These are phyloP conservation scores for Oscheius myriophilus DNA, from an alignment of 2,888 invertebrate genomes.

Conservation along the genomic window DNA sequence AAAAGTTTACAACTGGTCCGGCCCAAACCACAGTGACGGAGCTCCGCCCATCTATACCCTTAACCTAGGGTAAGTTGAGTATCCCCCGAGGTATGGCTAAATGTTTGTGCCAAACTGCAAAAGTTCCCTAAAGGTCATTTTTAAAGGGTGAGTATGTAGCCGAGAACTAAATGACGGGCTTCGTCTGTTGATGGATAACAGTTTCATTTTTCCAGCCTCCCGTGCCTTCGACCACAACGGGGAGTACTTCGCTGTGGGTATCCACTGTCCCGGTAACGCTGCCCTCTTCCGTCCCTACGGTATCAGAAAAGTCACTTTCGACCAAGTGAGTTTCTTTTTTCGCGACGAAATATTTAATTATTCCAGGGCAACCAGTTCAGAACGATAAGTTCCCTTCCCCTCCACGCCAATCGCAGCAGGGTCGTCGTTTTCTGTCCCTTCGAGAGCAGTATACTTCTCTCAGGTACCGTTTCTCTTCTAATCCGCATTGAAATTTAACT, in stretches of 20 bases:
- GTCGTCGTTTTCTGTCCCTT: constrained; percentile 31
- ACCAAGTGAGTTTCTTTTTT: not conserved
- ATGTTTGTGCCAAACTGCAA: too few relatives aligned
- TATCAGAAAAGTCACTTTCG: not conserved
- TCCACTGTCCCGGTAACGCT: not conserved
- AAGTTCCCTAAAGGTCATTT: too few relatives aligned
- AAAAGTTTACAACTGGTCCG: too few relatives aligned
- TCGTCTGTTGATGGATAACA: not conserved
- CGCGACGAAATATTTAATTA: too few relatives aligned
- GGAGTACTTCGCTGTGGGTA: constrained; percentile 17
- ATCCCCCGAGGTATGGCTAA: too few relatives aligned
- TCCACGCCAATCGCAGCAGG: constrained; percentile 16
- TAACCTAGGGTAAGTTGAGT: too few relatives aligned
- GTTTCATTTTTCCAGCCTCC: constrained; percentile 11
- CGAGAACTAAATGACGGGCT: too few relatives aligned
- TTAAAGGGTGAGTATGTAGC: too few relatives aligned
- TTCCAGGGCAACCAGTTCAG: too few relatives aligned
- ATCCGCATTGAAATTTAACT: not conserved
- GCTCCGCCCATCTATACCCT: too few relatives aligned
- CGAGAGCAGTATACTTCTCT: constrained; percentile 21
- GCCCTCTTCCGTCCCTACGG: not conserved
- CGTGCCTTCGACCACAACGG: constrained; percentile 31
- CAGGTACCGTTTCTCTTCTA: constrained; percentile 17
- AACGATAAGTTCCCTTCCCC: not conserved
- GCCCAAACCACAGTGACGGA: too few relatives aligned